A percentile compares a stretch with the other conserved stretches of the same genome.
Conservation (phyloP, 2,113 vertebrate species). For the Mystacornis crossleyi region DNA sequence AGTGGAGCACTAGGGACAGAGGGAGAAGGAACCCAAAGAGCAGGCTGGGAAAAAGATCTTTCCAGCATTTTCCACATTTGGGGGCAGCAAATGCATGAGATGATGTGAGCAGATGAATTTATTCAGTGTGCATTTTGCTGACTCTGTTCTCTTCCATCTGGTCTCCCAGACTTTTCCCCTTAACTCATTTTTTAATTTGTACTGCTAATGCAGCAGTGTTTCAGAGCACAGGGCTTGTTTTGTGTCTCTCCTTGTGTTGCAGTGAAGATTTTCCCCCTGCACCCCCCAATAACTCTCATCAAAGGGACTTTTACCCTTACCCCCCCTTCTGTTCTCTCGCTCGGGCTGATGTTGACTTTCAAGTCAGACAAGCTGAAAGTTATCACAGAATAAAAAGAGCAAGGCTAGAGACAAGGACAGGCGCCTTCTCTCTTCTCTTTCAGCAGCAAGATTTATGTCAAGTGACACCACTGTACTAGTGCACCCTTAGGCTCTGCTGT, state of each 20-base stretch:
- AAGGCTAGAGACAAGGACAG: neutral
- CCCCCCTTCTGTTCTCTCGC: neutral
- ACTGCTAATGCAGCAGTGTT: neutral
- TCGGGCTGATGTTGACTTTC: neutral
- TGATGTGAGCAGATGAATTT: neutral
- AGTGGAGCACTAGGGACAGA: neutral
- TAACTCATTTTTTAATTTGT: slow-evolving; percentile 20
- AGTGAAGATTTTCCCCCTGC: neutral
- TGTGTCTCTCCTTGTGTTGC: neutral
- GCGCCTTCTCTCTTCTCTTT: neutral
- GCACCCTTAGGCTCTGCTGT: neutral
- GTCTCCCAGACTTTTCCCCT: slow-evolving; percentile 16
- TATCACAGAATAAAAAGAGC: neutral
- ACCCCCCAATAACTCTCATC: neutral
- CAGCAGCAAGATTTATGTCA: neutral
- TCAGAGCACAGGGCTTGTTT: neutral
- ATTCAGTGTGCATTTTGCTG: neutral
- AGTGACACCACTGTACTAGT: neutral
- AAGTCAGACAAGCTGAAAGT: neutral
- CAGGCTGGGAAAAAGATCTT: neutral
- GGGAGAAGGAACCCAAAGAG: neutral
- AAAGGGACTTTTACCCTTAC: neutral
- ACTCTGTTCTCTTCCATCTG: slow-evolving; percentile 33
- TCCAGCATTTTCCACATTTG: neutral
- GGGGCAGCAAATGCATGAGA: neutral